phyloP scores from a whole-genome alignment of 2,113 vertebrate species.

The Meles meles region DNA sequence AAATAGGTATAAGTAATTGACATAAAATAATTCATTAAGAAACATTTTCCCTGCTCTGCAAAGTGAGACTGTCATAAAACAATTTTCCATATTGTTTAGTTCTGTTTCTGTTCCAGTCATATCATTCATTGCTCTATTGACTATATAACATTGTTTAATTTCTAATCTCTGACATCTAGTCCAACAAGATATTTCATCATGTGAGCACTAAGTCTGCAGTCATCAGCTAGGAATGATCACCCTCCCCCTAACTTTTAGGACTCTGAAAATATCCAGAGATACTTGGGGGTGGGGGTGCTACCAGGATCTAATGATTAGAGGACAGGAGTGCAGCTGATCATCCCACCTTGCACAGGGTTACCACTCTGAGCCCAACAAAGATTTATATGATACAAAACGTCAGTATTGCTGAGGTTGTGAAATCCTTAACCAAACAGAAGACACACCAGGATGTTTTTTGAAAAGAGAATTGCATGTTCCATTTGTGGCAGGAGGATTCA shows the following conservation, averaged over 20 bases:
- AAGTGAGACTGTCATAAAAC: neutral
- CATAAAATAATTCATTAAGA: neutral
- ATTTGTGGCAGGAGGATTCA: neutral
- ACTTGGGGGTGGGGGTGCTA: neutral
- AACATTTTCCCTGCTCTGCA: neutral
- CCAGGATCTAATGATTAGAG: neutral
- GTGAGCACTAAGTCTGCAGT: neutral
- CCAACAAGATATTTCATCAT: neutral
- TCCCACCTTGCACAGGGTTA: neutral
- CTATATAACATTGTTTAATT: neutral
- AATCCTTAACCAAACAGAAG: neutral
- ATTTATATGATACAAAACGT: neutral
- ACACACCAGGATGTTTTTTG: neutral
- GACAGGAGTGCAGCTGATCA: neutral
- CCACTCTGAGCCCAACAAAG: neutral
- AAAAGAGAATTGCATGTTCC: neutral
- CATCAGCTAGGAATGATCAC: neutral
- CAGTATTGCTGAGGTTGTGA: neutral
- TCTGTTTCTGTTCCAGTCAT: neutral
- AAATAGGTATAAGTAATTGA: neutral
- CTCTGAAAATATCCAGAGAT: neutral
- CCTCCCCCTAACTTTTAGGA: fast-evolving
- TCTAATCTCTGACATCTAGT: neutral
- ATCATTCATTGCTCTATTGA: neutral
- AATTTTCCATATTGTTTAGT: neutral